These are phyloP conservation scores for Apus apus DNA, from an alignment of 2,113 vertebrate species.

Conservation along the genomic window DNA sequence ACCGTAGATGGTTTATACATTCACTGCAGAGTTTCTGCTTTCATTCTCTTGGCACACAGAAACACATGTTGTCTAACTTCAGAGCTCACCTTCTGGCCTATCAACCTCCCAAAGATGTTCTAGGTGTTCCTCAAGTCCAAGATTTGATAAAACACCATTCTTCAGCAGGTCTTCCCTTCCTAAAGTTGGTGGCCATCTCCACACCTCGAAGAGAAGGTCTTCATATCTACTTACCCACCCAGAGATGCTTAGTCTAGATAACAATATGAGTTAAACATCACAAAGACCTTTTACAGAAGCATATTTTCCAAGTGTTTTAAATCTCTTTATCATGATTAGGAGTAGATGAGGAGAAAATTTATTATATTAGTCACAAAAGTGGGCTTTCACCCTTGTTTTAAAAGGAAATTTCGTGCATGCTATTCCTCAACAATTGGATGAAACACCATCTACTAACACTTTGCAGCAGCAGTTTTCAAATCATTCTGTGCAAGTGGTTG, in stretches of 20 bases:
- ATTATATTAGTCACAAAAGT: background rate
- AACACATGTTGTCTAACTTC: background rate
- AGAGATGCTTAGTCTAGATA: background rate
- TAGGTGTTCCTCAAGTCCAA: background rate
- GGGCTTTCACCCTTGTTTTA: background rate
- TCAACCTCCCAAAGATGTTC: background rate
- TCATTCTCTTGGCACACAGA: background rate
- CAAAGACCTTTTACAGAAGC: background rate
- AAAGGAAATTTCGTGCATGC: background rate
- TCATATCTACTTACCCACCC: background rate
- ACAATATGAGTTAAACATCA: background rate
- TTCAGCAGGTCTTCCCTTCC: background rate
- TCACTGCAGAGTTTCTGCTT: background rate
- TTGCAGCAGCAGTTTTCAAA: background rate
- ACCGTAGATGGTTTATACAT: background rate
- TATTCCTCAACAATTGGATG: background rate
- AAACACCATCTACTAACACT: background rate
- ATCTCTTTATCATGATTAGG: background rate
- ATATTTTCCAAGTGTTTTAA: background rate
- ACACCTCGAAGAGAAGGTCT: background rate
- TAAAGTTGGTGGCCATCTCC: background rate
- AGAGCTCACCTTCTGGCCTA: background rate
- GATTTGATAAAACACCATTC: background rate
- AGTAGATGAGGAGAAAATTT: background rate
- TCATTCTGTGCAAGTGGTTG: background rate